Conservation (phyloP, 2,113 vertebrate genomes). For the Meriones unguiculatus region DNA sequence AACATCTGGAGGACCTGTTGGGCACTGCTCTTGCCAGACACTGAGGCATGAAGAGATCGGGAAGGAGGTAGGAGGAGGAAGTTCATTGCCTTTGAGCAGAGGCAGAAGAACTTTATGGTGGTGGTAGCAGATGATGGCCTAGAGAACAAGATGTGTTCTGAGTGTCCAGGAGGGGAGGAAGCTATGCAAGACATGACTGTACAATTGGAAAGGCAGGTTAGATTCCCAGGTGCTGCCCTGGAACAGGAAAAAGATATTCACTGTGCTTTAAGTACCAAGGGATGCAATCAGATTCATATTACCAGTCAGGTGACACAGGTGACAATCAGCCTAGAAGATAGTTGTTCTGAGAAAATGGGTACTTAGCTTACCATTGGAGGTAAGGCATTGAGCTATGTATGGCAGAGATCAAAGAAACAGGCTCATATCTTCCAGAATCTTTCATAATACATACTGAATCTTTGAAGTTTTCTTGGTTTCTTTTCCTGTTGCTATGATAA, state of each 20-base stretch:
- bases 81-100: background rate
- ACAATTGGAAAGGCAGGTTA: background rate
- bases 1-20: background rate
- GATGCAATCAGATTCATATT: background rate
- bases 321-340: background rate
- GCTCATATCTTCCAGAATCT: background rate
- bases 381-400: background rate
- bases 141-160: background rate
- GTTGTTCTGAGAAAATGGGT: background rate
- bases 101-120: background rate
- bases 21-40: background rate
- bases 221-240: background rate
- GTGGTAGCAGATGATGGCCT: fast-evolving
- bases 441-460: background rate
- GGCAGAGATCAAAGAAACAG: background rate
- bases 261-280: background rate
- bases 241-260: background rate
- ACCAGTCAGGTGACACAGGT: background rate
- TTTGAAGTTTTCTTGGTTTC: background rate
- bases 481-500: background rate
- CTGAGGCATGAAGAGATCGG: background rate
- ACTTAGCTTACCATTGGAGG: background rate
- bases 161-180: background rate
- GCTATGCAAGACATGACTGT: background rate
- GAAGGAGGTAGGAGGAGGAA: background rate